Evolutionary conservation across 1,140 invertebrate genomes (phyloP).

Genomic region (Zaprionus capensis): DNA sequence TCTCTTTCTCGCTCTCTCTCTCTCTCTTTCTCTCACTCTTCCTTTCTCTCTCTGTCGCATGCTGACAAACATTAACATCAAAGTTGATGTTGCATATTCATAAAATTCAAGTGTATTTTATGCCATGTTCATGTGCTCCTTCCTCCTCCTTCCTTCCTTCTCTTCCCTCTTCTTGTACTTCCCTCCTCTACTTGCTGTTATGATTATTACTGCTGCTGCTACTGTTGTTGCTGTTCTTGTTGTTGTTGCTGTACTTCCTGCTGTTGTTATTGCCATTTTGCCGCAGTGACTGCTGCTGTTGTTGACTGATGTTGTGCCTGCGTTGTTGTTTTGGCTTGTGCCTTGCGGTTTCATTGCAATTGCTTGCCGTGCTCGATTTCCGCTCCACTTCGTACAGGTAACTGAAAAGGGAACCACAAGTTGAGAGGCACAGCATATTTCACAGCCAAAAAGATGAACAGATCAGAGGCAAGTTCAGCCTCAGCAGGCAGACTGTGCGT

Average conservation of each 20-base stretch:
- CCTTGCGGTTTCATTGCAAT: constrained; percentile 8
- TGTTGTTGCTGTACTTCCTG: not conserved
- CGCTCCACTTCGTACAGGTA: constrained; percentile 11
- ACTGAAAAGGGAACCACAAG: not conserved
- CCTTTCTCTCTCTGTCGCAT: constrained; percentile 35
- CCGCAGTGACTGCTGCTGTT: constrained; percentile 13
- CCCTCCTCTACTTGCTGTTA: not conserved
- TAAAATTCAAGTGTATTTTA: constrained; percentile 54
- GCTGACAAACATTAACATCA: constrained; percentile 60
- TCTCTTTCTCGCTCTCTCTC: constrained; percentile 3
- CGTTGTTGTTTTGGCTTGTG: constrained; percentile 7
- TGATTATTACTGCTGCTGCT: constrained; percentile 16
- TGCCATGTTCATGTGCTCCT: constrained; percentile 13
- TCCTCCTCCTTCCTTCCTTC: not conserved
- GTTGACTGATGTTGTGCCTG: constrained; percentile 15
- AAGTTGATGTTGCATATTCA: constrained; percentile 73
- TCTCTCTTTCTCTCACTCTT: constrained; percentile 5
- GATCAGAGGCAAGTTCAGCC: not conserved
- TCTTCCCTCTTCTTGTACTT: not conserved
- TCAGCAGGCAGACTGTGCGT: not conserved
- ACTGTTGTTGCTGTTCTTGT: constrained; percentile 17
- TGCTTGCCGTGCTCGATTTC: constrained; percentile 10
- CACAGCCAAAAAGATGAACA: not conserved
- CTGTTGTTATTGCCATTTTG: constrained; percentile 33
- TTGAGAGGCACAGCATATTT: not conserved